These are phyloP conservation scores for Pteruthius melanotis DNA, from an alignment of 2,113 vertebrate genomes.

Conservation along the genomic window DNA sequence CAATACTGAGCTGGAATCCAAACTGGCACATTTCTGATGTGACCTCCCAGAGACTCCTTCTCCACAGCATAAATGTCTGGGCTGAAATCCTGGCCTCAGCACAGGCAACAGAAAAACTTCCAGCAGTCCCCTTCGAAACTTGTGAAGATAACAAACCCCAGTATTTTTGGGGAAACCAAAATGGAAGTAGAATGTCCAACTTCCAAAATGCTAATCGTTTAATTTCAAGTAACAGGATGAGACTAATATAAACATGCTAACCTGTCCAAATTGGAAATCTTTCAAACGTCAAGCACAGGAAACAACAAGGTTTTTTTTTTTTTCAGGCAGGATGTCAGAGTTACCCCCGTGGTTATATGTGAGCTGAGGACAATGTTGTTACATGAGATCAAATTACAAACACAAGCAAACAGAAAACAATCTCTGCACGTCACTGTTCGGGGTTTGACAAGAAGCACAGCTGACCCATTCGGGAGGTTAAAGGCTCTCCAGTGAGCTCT, in stretches of 20 bases:
- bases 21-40: neutral
- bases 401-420: slow-evolving; percentile 62
- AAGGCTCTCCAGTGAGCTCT: neutral
- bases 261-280: slow-evolving; percentile 56
- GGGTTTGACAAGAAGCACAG: slow-evolving; percentile 33
- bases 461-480: neutral
- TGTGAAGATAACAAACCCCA: neutral
- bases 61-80: neutral
- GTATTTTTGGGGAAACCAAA: neutral
- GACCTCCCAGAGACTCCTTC: neutral
- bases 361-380: slow-evolving; percentile 61
- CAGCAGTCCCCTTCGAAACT: neutral
- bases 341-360: slow-evolving; percentile 13
- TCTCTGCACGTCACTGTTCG: neutral
- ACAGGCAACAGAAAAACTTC: neutral
- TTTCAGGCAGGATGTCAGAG: slow-evolving; percentile 54
- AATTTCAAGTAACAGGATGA: slow-evolving; percentile 49
- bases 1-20: neutral
- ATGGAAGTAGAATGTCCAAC: neutral
- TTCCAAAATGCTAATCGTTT: neutral
- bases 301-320: neutral
- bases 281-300: slow-evolving; percentile 58
- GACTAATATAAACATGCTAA: slow-evolving; percentile 45
- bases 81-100: neutral
- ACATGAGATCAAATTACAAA: slow-evolving; percentile 31